A percentile compares a stretch with the other conserved stretches of the same genome.
Conservation (phyloP, 2,113 vertebrate genomes). For the Catagonus wagneri region DNA sequence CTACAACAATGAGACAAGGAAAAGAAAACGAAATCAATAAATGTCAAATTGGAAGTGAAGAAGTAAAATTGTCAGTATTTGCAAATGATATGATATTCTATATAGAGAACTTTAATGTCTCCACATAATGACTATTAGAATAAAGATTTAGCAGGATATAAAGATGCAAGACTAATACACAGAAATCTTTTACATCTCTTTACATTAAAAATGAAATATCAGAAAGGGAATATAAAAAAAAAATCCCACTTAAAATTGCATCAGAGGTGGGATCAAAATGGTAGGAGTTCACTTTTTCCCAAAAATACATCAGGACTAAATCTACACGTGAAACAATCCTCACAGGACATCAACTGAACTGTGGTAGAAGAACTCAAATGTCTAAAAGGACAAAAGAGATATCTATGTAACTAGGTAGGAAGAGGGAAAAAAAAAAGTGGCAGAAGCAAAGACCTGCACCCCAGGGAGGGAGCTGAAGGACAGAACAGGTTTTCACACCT, state of each 20-base stretch:
- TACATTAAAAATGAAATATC: not conserved
- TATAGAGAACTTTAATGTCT: not conserved
- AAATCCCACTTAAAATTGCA: not conserved
- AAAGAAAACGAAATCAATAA: not conserved
- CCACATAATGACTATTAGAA: not conserved
- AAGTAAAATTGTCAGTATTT: not conserved
- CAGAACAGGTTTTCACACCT: too few relatives aligned
- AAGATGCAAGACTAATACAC: not conserved
- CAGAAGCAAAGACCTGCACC: too few relatives aligned
- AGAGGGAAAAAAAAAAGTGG: too few relatives aligned
- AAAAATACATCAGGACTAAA: too few relatives aligned
- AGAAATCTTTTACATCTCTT: not conserved
- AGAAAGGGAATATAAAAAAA: not conserved
- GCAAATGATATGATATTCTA: not conserved
- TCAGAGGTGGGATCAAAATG: too few relatives aligned
- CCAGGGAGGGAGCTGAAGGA: too few relatives aligned
- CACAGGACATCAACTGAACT: too few relatives aligned
- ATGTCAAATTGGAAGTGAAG: not conserved
- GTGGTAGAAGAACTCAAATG: too few relatives aligned
- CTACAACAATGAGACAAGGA: not conserved
- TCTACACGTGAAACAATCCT: too few relatives aligned
- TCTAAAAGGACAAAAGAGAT: too few relatives aligned
- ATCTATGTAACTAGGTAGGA: too few relatives aligned
- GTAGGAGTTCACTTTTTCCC: too few relatives aligned
- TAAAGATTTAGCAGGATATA: not conserved